Percentiles rank a stretch among this genome's conserved stretches.
These are phyloP conservation scores for Trissolcus brochymenae DNA, from an alignment of 2,888 invertebrate genomes.

Conservation along the genomic window DNA sequence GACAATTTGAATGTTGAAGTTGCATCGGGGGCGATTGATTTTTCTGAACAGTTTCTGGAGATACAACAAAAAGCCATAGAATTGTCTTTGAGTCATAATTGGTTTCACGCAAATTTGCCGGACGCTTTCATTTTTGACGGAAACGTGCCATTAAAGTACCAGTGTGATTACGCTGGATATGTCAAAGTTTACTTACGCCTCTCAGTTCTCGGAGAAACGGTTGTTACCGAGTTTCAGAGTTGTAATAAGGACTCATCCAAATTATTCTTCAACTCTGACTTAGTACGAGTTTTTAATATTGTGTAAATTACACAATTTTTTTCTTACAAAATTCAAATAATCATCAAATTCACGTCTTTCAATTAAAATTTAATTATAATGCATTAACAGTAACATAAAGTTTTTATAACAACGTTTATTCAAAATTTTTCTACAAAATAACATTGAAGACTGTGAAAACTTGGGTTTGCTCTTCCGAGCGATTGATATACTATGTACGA, in stretches of 20 bases:
- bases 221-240: slow-evolving; percentile 80
- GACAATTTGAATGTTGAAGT: slow-evolving; percentile 80
- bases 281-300: slow-evolving; percentile 11
- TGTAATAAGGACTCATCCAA: slow-evolving; percentile 52
- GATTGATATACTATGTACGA: too few species aligned
- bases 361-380: too few species aligned
- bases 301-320: not conserved
- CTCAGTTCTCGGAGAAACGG: slow-evolving; percentile 81
- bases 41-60: slow-evolving; percentile 81
- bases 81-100: slow-evolving; percentile 55
- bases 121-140: slow-evolving; percentile 79
- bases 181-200: slow-evolving; percentile 80
- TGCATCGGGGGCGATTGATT: slow-evolving; percentile 80
- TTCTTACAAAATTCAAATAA: not conserved
- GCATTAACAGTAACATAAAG: too few species aligned
- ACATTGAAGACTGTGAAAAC: too few species aligned
- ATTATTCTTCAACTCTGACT: slow-evolving; percentile 29
- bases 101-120: slow-evolving; percentile 46
- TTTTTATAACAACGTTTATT: too few species aligned
- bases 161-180: slow-evolving; percentile 77
- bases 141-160: slow-evolving; percentile 78
- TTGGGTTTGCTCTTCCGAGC: too few species aligned
- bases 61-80: slow-evolving; percentile 77
- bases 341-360: not conserved
- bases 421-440: too few species aligned